Evolutionary conservation across 2,888 invertebrate species (phyloP).

Genomic region (Eumacrocentrus americanus): DNA sequence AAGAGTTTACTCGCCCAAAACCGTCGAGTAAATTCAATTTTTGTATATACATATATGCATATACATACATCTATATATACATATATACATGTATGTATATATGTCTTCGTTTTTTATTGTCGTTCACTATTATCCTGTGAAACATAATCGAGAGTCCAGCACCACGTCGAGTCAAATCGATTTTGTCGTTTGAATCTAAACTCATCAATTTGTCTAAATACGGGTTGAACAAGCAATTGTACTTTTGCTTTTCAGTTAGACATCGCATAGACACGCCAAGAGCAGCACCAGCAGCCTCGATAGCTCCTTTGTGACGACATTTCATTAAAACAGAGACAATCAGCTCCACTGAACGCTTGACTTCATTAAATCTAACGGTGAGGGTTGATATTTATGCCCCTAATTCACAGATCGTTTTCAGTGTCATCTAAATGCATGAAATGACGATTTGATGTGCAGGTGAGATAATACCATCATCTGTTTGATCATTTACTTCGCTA

Average conservation of each 20-base stretch:
- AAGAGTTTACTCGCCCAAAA: constrained; percentile 64
- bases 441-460: too few relatives aligned
- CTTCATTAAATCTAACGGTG: constrained; percentile 47
- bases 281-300: constrained; percentile 76
- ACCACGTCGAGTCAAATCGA: constrained; percentile 74
- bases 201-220: constrained; percentile 63
- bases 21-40: too few relatives aligned
- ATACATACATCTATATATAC: too few relatives aligned
- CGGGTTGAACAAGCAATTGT: constrained; percentile 39
- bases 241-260: constrained; percentile 37
- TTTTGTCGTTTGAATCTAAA: constrained; percentile 59
- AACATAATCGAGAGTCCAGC: constrained; percentile 82
- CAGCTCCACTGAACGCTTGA: constrained; percentile 65
- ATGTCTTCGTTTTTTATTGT: too few relatives aligned
- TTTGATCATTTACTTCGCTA: too few relatives aligned
- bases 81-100: too few relatives aligned
- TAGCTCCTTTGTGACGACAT: constrained; percentile 83
- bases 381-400: constrained; percentile 65
- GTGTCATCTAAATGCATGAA: constrained; percentile 79
- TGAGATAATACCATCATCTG: too few relatives aligned
- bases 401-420: constrained; percentile 70
- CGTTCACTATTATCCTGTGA: constrained; percentile 74
- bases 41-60: too few relatives aligned
- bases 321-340: constrained; percentile 71
- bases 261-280: constrained; percentile 57